phyloP scores from a whole-genome alignment of 2,113 vertebrate genomes.

The Paramisgurnus dabryanus region DNA sequence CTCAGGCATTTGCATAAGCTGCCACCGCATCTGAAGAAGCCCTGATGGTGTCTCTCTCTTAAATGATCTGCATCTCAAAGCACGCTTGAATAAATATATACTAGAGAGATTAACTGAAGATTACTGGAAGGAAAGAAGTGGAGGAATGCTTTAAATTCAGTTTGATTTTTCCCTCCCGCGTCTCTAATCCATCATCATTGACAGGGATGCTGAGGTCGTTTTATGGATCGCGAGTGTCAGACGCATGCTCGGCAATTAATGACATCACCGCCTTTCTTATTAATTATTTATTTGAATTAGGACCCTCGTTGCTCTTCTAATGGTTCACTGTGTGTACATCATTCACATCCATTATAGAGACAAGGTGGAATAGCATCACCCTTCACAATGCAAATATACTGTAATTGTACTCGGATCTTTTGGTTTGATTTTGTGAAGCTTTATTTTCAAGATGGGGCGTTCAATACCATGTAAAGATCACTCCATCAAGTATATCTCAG shows the following conservation, averaged over 20 bases:
- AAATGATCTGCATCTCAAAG: slow-evolving; percentile 32
- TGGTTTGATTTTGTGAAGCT: neutral
- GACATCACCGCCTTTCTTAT: slow-evolving; percentile 2
- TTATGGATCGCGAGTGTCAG: slow-evolving; percentile 44
- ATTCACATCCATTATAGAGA: neutral
- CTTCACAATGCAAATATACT: neutral
- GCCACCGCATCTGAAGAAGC: neutral
- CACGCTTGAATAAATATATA: slow-evolving; percentile 29
- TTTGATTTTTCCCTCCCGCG: slow-evolving; percentile 19
- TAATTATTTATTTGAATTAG: slow-evolving; percentile 14
- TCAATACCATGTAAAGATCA: neutral
- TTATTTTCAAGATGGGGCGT: neutral
- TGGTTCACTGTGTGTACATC: neutral
- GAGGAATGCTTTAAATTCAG: slow-evolving; percentile 40
- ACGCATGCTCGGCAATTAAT: slow-evolving; percentile 20
- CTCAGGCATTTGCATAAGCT: slow-evolving; percentile 26
- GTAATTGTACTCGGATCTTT: too few species aligned
- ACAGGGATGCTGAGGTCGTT: slow-evolving; percentile 29
- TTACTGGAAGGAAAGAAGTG: slow-evolving; percentile 34
- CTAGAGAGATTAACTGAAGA: slow-evolving; percentile 33
- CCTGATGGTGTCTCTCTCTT: neutral
- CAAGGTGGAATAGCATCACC: neutral
- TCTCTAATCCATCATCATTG: slow-evolving; percentile 26
- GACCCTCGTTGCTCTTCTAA: slow-evolving; percentile 7
- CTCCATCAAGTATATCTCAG: neutral